phyloP scores from a whole-genome alignment of 1,140 invertebrate genomes.

The Drosophila nikananu region DNA sequence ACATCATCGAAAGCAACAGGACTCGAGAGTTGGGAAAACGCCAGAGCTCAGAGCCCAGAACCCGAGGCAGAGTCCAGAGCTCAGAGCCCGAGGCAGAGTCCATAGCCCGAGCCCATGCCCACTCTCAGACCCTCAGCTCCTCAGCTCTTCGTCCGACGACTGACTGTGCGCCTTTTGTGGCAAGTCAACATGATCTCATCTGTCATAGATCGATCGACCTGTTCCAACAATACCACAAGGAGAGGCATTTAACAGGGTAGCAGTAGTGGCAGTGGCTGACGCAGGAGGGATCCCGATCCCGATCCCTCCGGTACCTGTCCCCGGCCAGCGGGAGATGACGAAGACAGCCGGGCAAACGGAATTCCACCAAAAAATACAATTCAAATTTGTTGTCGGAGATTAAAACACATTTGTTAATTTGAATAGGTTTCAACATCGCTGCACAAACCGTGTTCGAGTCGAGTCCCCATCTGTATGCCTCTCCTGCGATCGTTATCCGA shows the following conservation, averaged over 20 bases:
- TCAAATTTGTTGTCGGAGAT: conserved; percentile 82
- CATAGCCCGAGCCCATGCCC: conserved; percentile 3
- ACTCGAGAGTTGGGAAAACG: conserved; percentile 61
- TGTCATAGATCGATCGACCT: conserved; percentile 84
- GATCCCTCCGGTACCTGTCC: conserved; percentile 41
- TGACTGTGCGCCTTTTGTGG: conserved; percentile 67
- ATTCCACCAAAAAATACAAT: conserved; percentile 69
- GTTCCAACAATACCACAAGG: conserved; percentile 69
- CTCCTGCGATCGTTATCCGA: conserved; percentile 34
- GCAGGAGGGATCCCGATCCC: conserved; percentile 50
- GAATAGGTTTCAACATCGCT: conserved; percentile 76
- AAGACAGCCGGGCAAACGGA: conserved; percentile 18
- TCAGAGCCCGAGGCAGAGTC: neutral
- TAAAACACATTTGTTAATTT: conserved; percentile 84
- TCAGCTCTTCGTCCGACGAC: conserved; percentile 14
- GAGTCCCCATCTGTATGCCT: neutral
- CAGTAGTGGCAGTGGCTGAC: conserved; percentile 39
- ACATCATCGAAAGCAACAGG: conserved; percentile 80
- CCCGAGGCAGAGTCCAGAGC: neutral
- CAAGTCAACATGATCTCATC: conserved; percentile 83
- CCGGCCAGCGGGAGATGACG: conserved; percentile 66
- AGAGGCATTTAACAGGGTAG: conserved; percentile 63
- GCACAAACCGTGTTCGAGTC: conserved; percentile 51
- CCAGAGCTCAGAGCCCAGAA: conserved; percentile 40
- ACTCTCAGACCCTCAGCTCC: neutral